Evolutionary conservation across 2,888 invertebrate genomes (phyloP).

Genomic region (Meloe dianella): DNA sequence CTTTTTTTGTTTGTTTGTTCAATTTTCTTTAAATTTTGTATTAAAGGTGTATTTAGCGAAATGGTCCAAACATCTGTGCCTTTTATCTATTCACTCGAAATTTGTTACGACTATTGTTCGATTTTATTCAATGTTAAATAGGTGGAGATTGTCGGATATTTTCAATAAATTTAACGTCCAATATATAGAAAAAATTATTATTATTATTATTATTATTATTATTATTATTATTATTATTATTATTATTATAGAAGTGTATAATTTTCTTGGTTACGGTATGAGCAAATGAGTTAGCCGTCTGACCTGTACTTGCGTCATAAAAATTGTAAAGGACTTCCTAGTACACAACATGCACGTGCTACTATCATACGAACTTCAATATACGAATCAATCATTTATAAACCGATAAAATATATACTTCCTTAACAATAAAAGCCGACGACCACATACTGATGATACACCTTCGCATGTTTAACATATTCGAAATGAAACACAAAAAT

Average conservation of each 20-base stretch:
- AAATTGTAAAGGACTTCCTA: slow-evolving; percentile 33
- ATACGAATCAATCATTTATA: slow-evolving; percentile 34
- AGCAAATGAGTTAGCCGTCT: slow-evolving; percentile 29
- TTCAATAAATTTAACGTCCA: slow-evolving; percentile 9
- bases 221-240: slow-evolving; percentile 3
- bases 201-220: slow-evolving; percentile 14
- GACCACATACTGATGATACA: slow-evolving; percentile 20
- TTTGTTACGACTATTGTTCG: slow-evolving; percentile 33
- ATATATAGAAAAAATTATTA: background rate
- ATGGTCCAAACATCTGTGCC: slow-evolving; percentile 43
- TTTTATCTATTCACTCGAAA: slow-evolving; percentile 37
- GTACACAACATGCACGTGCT: slow-evolving; percentile 32
- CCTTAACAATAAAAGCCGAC: slow-evolving; percentile 17
- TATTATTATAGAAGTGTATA: slow-evolving; percentile 17
- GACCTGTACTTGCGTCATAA: slow-evolving; percentile 31
- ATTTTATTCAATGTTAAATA: slow-evolving; percentile 20
- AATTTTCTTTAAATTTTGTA: slow-evolving; percentile 27
- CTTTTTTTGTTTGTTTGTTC: slow-evolving; percentile 35
- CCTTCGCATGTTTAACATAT: slow-evolving; percentile 5
- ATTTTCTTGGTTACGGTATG: slow-evolving; percentile 26
- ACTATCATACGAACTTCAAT: slow-evolving; percentile 27
- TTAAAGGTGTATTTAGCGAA: slow-evolving; percentile 42
- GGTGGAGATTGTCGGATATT: slow-evolving; percentile 27
- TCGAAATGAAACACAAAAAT: slow-evolving; percentile 1
- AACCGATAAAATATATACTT: slow-evolving; percentile 30